A percentile compares a stretch with the other conserved stretches of the same genome.
Conservation (phyloP, 2,797 vertebrate species). For the Myripristis murdjan region DNA sequence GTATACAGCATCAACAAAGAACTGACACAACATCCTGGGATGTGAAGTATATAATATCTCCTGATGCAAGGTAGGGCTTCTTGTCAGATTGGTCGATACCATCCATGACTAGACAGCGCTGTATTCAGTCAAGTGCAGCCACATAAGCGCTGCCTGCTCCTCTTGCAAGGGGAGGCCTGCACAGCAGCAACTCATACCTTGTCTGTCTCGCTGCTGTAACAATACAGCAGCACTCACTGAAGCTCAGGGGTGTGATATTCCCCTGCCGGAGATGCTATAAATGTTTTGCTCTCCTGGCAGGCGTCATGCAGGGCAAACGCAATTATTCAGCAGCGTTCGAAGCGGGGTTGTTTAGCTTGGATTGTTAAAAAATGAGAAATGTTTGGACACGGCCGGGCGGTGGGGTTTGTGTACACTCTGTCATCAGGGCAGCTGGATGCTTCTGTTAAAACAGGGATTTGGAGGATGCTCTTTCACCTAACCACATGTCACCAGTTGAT, state of each 20-base stretch:
- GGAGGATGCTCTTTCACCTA: conserved; percentile 60
- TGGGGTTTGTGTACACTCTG: conserved; percentile 55
- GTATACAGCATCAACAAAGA: conserved; percentile 18
- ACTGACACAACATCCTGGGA: conserved; percentile 12
- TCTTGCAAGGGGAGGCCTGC: neutral
- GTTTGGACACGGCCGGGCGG: conserved; percentile 73
- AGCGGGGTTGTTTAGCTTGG: conserved; percentile 73
- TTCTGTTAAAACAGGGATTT: conserved; percentile 73
- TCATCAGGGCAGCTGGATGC: conserved; percentile 61
- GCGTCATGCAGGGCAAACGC: conserved; percentile 59
- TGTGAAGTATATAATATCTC: conserved; percentile 11
- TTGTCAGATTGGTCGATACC: conserved; percentile 10
- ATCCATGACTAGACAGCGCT: conserved; percentile 18
- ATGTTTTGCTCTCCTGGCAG: conserved; percentile 66
- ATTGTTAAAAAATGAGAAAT: conserved; percentile 69
- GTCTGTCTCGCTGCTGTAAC: conserved; percentile 37
- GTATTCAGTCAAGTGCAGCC: conserved; percentile 32
- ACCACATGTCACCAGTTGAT: conserved; percentile 71
- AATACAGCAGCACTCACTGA: conserved; percentile 17
- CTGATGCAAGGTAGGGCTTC: conserved; percentile 16
- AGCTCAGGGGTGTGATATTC: conserved; percentile 41
- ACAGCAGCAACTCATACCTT: conserved; percentile 7
- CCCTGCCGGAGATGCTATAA: conserved; percentile 57
- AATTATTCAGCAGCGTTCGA: conserved; percentile 71
- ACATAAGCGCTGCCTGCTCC: neutral